Evolutionary conservation across 2,888 invertebrate species (phyloP), one percentile per base, ranked within the genome.

Genomic region (Maniola hyperantus): DNA sequence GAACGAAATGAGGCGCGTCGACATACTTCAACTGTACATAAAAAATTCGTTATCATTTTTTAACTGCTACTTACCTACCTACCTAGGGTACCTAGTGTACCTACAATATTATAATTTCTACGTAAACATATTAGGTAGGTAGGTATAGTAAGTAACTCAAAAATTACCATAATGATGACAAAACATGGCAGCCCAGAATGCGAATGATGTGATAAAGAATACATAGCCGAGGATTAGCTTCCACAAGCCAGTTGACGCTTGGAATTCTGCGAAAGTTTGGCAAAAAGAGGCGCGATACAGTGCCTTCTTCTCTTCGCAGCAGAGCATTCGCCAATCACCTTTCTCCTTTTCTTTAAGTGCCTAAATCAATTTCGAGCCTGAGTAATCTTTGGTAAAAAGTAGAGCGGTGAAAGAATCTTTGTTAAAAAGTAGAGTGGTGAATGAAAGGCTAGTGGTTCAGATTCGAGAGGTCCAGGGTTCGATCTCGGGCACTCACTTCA

Each of bases 271-370:
- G 82, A 96, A 97, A 5, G 99, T 99, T 84, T 97, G 97, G 79
- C 99, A 96, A 88, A 97, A 99, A 68, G 97, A 97, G 2, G 97
- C 95, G 64, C 99, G 95, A 92, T 99, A 99, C 54, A 99, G 87
- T 0, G 94, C 93, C 89, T 99, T 99, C 91, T 99, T 99, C 76
- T 99, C 99, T 54, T 97, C 97, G n/a, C 97, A 84, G 15, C 96
- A 94, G 5, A 99, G 89, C 76, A 95, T 95, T 75, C 96, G 96
- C 99, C 99, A 99, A 83, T 99, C 98, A 13, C 97, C 97, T 80
- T 95, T 96, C 83, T 99, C 99, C 86, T 99, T 99, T 77, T 97
- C 96, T 50, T 96, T 94, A 8, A 99, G 90, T 1, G 95, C 96
- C 95, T 96, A 46, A 33, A 59, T 55, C n/a, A n/a, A 33, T 15